Evolutionary conservation across 2,797 vertebrate genomes (phyloP), one percentile per base, ranked within the genome.

Genomic region (Thunnus albacares): DNA sequence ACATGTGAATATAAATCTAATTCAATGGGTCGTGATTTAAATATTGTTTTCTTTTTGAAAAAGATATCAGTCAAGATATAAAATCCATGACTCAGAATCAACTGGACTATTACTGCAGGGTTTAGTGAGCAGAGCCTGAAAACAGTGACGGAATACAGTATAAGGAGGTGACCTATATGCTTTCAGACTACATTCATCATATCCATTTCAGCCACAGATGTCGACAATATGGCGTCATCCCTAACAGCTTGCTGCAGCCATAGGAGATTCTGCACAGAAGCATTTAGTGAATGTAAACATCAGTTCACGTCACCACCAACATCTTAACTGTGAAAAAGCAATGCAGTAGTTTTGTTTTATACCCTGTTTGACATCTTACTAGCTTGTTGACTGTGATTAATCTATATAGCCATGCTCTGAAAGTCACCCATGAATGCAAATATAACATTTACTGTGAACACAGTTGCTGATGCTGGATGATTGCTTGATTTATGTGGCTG

Each of bases 191-290:
- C 45, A 14, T 62, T 79, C 41, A 76, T 82, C 66, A 55, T 70
- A 81, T 89, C 82, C 20, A 78, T 88, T 86, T 86, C 90, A 77
- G 61, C 18, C 59, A 57, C 84, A 90, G 87, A 86, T 83, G 84
- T 82, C 38, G 7, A 75, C 77, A 88, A 76, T 77, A 84, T 83
- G 80, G 71, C 26, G 1, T 49, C 75, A 65, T 69, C 68, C n/a
- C 38, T 17, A 47, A 64, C 74, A 74, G 81, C 64, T 77, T 28
- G 58, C 57, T 72, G 49, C 6, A 10, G 30, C 24, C 71, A 59
- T 61, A 67, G 65, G 62, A 55, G 18, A n/a, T n/a, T 26, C 35
- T 56, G 1, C 38, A 33, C 38, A 81, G 49, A 49, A 30, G 47
- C 33, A 65, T 15, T 63, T 26, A 65, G 7, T 62, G 49, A 53